Base-by-base conservation (phyloP, 2,113 vertebrate species). In the Lipophrys pholis region DNA sequence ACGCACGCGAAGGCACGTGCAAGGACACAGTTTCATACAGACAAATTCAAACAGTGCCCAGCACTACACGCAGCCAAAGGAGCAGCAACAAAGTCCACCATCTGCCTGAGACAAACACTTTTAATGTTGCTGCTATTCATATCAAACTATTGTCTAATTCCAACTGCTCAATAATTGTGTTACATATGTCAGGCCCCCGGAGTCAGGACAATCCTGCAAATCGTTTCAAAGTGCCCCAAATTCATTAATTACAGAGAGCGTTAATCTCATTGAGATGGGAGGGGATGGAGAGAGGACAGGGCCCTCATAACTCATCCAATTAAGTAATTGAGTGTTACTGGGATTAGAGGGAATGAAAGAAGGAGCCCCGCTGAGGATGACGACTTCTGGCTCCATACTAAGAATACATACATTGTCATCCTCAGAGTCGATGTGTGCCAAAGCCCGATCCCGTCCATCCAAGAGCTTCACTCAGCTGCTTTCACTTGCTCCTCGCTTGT, bases 271-370 rank as follows among this genome's bases (percentile, higher is more conserved):
- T 89, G 83, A 89, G 85, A 88, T 72, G 81, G 82, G 74, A 83
- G 84, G 71, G 81, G 82, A 62, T 69, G 48, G 52, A 73, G 73
- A 85, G 78, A 71, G 82, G 67, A 80, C 85, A 88, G 67, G 73
- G 75, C 72, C 69, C 75, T 87, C 87, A 86, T 90, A 90, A 92
- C 73, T 89, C 85, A 87, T 91, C 87, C 87, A 93, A 92, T 92
- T 93, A 91, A 75, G 82, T 91, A 89, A 92, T 90, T 88, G 89
- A 91, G 81, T 87, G 78, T 69, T 83, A 55, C 79, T 86, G 80
- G 92, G 89, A 90, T 92, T 91, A 90, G 77, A 80, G 39, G 42
- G 64, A 76, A 74, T 69, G 76, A 86, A 84, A 82, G 66, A 73
- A 69, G 51, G 68, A 71, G 76, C 5, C 74, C 76, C n/a, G n/a